Evolutionary conservation across 1,140 invertebrate species (phyloP), one percentile per base, ranked within the genome.

Genomic region (Venustaconcha ellipsiformis): DNA sequence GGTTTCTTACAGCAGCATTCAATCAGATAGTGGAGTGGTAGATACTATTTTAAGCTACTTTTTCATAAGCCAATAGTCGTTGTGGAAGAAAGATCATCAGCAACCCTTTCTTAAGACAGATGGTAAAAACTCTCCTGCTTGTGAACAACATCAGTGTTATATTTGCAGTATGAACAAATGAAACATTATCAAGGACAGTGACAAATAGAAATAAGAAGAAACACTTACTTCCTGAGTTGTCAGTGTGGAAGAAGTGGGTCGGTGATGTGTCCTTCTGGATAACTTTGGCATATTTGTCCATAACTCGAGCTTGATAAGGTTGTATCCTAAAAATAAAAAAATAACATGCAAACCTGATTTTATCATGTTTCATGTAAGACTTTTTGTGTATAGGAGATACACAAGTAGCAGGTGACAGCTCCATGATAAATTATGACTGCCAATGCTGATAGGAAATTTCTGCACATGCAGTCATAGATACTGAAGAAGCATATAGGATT

Each of bases 161-260:
- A 11, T 17, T 66, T n/a, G 48, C 15, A 18, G 1, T 56, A 72
- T 48, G 56, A 14, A 13, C 12, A 18, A 37, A 60, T 72, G 37
- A 14, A 23, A 17, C 30, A 66, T 30, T 57, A 13, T n/a, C 20
- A 18, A 12, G 18, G 14, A 15, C 3, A 66, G 3, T 26, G 6
- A 37, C n/a, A 15, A 13, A 66, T 55, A 48, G 18, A 14, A 23
- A 65, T 65, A 17, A 14, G 15, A 14, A 13, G 20, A 30, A n/a
- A 4, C n/a, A 83, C 82, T 79, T 78, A 84, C 83, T 76, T 68
- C 83, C 82, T 26, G 83, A 80, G 20, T 82, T 85, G 73, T 85
- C 84, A 8, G 78, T 82, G 71, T 85, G 84, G 75, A 85, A 85
- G 26, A 85, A 75, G 70, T 85, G 84, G 3, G 82, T 81, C 15